Evolutionary conservation across 2,797 vertebrate species (phyloP).

Genomic region (Clarias fuscus): DNA sequence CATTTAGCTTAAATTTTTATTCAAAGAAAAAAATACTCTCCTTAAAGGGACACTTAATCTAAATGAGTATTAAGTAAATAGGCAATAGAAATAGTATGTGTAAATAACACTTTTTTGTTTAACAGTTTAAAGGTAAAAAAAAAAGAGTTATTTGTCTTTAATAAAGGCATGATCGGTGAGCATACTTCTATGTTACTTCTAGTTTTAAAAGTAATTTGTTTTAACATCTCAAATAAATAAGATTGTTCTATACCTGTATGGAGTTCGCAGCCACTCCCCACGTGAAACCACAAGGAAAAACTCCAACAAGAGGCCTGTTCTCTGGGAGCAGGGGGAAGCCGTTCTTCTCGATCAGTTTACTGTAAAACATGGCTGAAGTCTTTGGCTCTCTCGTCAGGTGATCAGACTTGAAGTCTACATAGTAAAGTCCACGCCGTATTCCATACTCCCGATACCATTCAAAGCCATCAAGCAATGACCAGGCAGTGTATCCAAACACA

Average conservation of each 20-base stretch:
- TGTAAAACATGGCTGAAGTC: conserved; percentile 93
- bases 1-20: neutral
- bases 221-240: neutral
- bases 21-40: neutral
- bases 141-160: neutral
- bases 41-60: neutral
- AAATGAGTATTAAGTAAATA: neutral
- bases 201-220: neutral
- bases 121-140: neutral
- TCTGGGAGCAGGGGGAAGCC: conserved; percentile 90
- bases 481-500: conserved; percentile 93
- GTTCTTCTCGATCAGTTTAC: conserved; percentile 88
- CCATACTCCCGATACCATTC: conserved; percentile 92
- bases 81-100: neutral
- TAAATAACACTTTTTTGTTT: neutral
- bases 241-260: conserved; percentile 78
- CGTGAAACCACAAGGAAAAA: conserved; percentile 89
- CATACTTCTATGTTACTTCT: neutral
- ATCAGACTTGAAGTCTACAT: conserved; percentile 88
- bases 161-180: neutral
- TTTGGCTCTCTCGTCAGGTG: conserved; percentile 90
- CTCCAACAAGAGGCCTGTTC: conserved; percentile 80
- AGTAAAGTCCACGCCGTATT: conserved; percentile 91
- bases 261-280: conserved; percentile 92
- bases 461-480: conserved; percentile 94